Conservation (phyloP, 2,888 invertebrate species). For the Aethes cnicana region DNA sequence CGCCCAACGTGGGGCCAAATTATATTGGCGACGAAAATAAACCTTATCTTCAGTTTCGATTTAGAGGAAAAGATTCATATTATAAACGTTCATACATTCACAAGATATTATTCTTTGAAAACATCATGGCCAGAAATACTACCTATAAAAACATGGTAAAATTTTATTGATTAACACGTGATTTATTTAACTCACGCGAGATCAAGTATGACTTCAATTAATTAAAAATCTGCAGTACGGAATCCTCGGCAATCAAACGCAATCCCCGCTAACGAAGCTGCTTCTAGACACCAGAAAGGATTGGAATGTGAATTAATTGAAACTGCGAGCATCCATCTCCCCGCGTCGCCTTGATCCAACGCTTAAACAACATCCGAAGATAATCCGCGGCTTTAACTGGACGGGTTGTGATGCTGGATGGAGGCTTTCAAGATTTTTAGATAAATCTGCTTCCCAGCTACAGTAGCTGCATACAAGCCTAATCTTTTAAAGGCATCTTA, state of each 20-base stretch:
- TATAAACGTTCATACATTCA: too few species aligned
- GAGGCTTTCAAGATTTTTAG: constrained; percentile 9
- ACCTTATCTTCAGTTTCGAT: too few species aligned
- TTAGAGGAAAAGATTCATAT: too few species aligned
- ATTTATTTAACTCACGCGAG: too few species aligned
- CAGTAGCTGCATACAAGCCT: neutral
- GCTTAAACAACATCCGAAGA: constrained; percentile 13
- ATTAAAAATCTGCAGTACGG: neutral
- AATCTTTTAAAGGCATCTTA: too few species aligned
- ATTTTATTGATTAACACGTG: too few species aligned
- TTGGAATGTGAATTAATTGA: constrained; percentile 14
- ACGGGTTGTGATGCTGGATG: constrained; percentile 5
- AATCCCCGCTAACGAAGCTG: constrained; percentile 7
- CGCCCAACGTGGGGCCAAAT: constrained; percentile 20
- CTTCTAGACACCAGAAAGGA: constrained; percentile 11
- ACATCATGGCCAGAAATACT: too few species aligned
- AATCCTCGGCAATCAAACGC: neutral
- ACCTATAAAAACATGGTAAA: too few species aligned
- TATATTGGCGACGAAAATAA: neutral
- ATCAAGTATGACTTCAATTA: too few species aligned
- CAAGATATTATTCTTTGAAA: too few species aligned
- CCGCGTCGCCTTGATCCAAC: constrained; percentile 6
- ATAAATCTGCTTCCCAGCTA: neutral
- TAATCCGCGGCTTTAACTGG: constrained; percentile 8
- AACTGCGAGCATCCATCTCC: constrained; percentile 9